Base-by-base conservation (phyloP, 2,113 vertebrate genomes). In the Dasyprocta punctata region DNA sequence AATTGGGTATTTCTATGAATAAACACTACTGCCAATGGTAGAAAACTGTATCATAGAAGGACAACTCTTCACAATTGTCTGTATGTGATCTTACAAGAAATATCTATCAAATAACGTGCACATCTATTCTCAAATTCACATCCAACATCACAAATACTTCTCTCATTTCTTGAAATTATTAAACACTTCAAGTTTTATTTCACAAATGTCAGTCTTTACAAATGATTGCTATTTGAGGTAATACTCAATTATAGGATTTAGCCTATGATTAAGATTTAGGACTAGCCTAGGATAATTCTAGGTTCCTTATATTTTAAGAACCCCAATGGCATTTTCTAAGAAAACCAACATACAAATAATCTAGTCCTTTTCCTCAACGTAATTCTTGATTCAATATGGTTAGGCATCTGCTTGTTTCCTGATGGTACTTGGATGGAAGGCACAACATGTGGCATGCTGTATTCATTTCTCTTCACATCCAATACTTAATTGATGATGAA, bases 401-500 rank as follows among this genome's bases (percentile, higher is more conserved):
- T 33, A 5, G 36, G 88, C 36, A 5, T 11, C 7, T 17, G 33
- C 36, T 5, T n/a, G 49, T 85, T 14, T 54, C 8, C 33, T 36
- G 33, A 26, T 30, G 19, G 36, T 69, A 24, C 33, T 58, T 58
- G 24, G 80, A 56, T 2, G 36, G 26, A 33, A 78, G 24, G 81
- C 61, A 56, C 30, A 16, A 3, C 9, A 38, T 2, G 11, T 7
- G 24, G 19, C 9, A 49, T 19, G 24, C 2, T 22, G 1, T 4
- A 7, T 81, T 38, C 24, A 38, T 13, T 71, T 67, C 22, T 30
- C 26, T 80, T 75, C 19, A 12, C 38, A 65, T 49, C 13, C 38
- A 16, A 49, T 26, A 36, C 19, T 41, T 54, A n/a, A 41, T 20
- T 54, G 28, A 71, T 56, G 58, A 14, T 78, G 36, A 80, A 17